Percentiles rank a stretch among this genome's conserved stretches.
Conservation (phyloP, 1,140 invertebrate genomes). For the Scaptomyza graminum region DNA sequence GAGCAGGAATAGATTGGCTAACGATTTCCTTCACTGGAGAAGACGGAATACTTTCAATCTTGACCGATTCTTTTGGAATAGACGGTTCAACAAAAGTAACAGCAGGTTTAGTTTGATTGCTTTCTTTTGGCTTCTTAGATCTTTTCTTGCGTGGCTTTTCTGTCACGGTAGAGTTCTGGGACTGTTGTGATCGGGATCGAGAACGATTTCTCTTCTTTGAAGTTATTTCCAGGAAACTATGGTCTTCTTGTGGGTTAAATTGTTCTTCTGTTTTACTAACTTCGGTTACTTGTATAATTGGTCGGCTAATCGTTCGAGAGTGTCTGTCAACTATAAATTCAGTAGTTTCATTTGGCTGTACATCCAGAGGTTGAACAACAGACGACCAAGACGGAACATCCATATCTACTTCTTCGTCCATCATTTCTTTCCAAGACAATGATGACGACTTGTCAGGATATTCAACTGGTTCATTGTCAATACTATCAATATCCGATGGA, state of each 20-base stretch:
- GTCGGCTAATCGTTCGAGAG: constrained; percentile 56
- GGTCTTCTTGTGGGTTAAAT: constrained; percentile 40
- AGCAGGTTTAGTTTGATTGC: constrained; percentile 8
- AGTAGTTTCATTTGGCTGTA: constrained; percentile 1
- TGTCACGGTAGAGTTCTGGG: constrained; percentile 41
- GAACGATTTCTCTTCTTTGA: constrained; percentile 71
- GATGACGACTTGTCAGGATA: constrained; percentile 32
- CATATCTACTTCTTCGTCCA: constrained; percentile 65
- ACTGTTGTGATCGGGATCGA: constrained; percentile 74
- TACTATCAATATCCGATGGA: constrained; percentile 12
- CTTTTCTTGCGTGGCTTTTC: constrained; percentile 67
- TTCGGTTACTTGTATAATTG: constrained; percentile 65
- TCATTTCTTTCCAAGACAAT: constrained; percentile 71
- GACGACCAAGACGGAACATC: constrained; percentile 56
- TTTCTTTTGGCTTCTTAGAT: constrained; percentile 58
- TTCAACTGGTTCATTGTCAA: constrained; percentile 14
- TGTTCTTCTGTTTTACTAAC: constrained; percentile 24
- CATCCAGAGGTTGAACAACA: constrained; percentile 28
- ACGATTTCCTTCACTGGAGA: background rate
- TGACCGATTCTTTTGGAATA: background rate
- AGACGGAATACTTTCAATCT: background rate
- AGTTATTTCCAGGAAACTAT: constrained; percentile 65
- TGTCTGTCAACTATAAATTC: constrained; percentile 33
- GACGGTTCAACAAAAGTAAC: constrained; percentile 3
- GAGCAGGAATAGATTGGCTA: background rate